These are phyloP conservation scores for Kuschelorhynchus macadamiae DNA, from an alignment of 2,888 invertebrate genomes.

Conservation along the genomic window DNA sequence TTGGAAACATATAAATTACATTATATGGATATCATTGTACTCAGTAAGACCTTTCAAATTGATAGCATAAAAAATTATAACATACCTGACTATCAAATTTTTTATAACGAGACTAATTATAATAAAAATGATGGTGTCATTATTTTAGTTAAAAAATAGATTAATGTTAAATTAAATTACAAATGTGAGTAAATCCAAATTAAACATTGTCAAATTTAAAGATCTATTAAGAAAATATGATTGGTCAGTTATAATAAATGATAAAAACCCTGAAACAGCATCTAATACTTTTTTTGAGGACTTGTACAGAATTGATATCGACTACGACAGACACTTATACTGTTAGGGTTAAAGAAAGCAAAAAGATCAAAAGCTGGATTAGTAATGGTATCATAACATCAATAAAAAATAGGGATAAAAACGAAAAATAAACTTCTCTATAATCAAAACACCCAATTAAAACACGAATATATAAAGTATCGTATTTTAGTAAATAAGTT, in stretches of 20 bases:
- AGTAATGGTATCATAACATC: neutral
- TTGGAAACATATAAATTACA: neutral
- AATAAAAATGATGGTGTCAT: constrained; percentile 1
- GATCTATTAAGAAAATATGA: neutral
- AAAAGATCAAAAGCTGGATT: neutral
- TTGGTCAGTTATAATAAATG: neutral
- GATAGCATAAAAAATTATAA: neutral
- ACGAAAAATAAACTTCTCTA: neutral
- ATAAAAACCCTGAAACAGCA: constrained; percentile 2
- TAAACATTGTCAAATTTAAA: neutral
- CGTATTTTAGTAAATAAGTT: neutral
- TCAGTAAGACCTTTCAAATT: constrained; percentile 3
- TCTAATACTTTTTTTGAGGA: neutral
- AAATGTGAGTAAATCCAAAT: neutral
- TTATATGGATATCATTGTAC: neutral
- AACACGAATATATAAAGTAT: neutral
- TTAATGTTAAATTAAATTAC: neutral
- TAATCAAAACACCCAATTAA: neutral
- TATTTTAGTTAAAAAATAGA: neutral
- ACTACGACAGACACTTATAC: neutral
- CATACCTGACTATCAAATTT: neutral
- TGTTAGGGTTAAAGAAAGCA: neutral
- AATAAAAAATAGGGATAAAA: neutral
- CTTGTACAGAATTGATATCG: neutral
- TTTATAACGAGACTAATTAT: neutral